These are phyloP conservation scores for Hormaphis cornu DNA, from an alignment of 1,140 invertebrate species.

Conservation along the genomic window DNA sequence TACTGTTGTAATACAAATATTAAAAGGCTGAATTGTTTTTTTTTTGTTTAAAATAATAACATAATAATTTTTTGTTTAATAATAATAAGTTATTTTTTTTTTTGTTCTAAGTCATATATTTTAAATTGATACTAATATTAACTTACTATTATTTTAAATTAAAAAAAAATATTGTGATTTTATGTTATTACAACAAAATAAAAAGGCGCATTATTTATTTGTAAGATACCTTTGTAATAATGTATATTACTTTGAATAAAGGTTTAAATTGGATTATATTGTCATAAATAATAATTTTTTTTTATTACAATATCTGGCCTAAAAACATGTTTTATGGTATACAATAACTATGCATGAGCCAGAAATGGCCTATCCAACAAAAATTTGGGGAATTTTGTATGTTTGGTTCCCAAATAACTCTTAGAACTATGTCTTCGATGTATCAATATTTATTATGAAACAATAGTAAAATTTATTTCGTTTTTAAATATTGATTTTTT, in stretches of 20 bases:
- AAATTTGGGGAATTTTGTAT: slow-evolving; percentile 1
- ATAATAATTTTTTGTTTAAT: background rate
- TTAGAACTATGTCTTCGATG: background rate
- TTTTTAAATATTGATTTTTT: slow-evolving; percentile 8
- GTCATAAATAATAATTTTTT: background rate
- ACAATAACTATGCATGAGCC: background rate
- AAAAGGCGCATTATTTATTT: background rate
- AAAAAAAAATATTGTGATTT: background rate
- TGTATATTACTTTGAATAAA: background rate
- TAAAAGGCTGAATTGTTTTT: slow-evolving; percentile 9
- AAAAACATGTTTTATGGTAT: too few species aligned
- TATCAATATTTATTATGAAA: background rate
- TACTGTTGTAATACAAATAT: background rate
- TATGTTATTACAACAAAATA: background rate
- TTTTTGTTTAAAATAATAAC: too few species aligned
- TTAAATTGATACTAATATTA: background rate
- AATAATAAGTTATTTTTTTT: background rate
- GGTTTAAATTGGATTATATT: background rate
- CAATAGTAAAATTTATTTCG: background rate
- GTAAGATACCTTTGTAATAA: background rate
- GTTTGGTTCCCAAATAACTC: background rate
- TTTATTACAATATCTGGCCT: too few species aligned
- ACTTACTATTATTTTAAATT: background rate
- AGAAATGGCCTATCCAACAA: slow-evolving; percentile 3
- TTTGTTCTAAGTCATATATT: background rate